A percentile compares a stretch with the other conserved stretches of the same genome.
These are phyloP conservation scores for Silurus aristotelis DNA, from an alignment of 2,797 vertebrate species.

Conservation along the genomic window DNA sequence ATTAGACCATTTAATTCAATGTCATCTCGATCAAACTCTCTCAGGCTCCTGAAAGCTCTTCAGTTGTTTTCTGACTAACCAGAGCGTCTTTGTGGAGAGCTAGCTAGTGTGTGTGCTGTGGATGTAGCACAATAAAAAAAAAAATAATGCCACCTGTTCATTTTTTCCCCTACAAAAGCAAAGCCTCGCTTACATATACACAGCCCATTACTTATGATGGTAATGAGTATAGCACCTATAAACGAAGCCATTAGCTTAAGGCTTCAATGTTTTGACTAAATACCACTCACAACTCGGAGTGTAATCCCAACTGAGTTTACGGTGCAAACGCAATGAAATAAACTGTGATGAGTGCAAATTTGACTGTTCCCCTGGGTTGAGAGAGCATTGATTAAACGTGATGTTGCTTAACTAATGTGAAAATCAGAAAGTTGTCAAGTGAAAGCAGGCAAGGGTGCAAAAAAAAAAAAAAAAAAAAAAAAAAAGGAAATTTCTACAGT, in stretches of 20 bases:
- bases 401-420: conserved; percentile 57
- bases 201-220: conserved; percentile 62
- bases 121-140: conserved; percentile 65
- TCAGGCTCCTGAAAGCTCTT: conserved; percentile 68
- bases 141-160: conserved; percentile 75
- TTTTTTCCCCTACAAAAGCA: conserved; percentile 61
- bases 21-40: conserved; percentile 69
- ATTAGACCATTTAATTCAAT: conserved; percentile 68
- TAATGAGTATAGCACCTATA: conserved; percentile 34
- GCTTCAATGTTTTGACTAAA: conserved; percentile 51
- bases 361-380: conserved; percentile 50
- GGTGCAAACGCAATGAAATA: conserved; percentile 39
- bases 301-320: conserved; percentile 46
- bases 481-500: conserved; percentile 15
- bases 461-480: conserved; percentile 19
- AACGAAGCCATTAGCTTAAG: conserved; percentile 36
- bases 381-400: conserved; percentile 62
- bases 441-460: conserved; percentile 34
- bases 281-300: conserved; percentile 26
- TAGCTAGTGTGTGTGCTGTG: conserved; percentile 49
- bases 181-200: conserved; percentile 71
- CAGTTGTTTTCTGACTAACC: conserved; percentile 74
- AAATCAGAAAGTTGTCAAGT: conserved; percentile 54
- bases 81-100: conserved; percentile 66
- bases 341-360: conserved; percentile 11